A percentile compares a stretch with the other conserved stretches of the same genome.
These are phyloP conservation scores for Oligia strigilis DNA, from an alignment of 2,888 invertebrate genomes.

Conservation along the genomic window DNA sequence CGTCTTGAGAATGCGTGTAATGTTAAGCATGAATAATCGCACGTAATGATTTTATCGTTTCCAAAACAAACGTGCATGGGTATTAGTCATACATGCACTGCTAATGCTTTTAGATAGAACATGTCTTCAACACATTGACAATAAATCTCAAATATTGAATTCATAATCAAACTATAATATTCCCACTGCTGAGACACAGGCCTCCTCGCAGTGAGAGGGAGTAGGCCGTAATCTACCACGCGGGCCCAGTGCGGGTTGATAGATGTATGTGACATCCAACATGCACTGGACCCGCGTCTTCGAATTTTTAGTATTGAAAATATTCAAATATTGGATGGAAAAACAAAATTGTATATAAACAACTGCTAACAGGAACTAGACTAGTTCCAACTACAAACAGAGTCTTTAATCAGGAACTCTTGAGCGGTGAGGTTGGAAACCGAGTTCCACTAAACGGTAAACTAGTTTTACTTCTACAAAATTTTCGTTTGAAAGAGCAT, in stretches of 20 bases:
- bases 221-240: neutral
- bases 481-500: neutral
- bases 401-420: slow-evolving; percentile 45
- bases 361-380: neutral
- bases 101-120: slow-evolving; percentile 25
- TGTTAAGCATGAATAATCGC: slow-evolving; percentile 69
- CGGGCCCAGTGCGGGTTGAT: too few species aligned
- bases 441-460: slow-evolving; percentile 20
- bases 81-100: slow-evolving; percentile 31
- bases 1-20: slow-evolving; percentile 56
- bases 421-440: slow-evolving; percentile 22
- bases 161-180: neutral
- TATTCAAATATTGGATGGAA: neutral
- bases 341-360: neutral
- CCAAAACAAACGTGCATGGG: slow-evolving; percentile 57
- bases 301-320: neutral
- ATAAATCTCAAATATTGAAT: neutral
- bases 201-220: neutral
- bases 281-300: neutral
- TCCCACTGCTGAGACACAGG: neutral
- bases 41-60: slow-evolving; percentile 69
- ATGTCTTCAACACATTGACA: neutral
- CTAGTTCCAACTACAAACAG: slow-evolving; percentile 13
- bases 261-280: too few species aligned
- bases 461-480: slow-evolving; percentile 20